Evolutionary conservation across 2,888 invertebrate genomes (phyloP).

Genomic region (Pseudococcus jackbeardsleyi): DNA sequence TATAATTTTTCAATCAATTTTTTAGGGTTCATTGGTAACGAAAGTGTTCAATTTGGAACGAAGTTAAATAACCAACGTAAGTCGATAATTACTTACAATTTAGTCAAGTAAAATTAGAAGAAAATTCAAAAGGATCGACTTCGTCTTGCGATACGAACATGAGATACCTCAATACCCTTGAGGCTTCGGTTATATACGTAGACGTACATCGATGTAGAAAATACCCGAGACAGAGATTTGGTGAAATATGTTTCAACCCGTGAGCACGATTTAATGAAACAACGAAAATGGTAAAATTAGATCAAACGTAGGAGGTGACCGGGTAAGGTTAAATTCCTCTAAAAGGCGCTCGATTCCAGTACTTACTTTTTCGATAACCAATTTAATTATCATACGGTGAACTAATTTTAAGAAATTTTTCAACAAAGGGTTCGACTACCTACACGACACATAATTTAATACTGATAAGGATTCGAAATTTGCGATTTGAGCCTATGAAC

Average conservation of each 20-base stretch:
- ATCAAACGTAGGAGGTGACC: background rate
- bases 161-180: background rate
- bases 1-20: constrained; percentile 20
- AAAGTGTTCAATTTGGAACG: background rate
- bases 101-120: background rate
- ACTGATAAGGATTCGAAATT: background rate
- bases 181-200: background rate
- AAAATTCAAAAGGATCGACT: background rate
- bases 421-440: background rate
- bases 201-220: background rate
- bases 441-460: background rate
- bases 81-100: background rate
- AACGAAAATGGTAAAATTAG: background rate
- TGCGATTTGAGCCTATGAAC: background rate
- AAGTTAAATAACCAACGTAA: background rate
- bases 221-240: background rate
- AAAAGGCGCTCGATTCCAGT: background rate
- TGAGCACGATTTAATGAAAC: background rate
- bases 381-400: background rate
- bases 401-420: background rate
- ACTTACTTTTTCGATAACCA: background rate
- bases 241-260: background rate
- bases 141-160: background rate
- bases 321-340: background rate
- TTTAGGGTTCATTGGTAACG: background rate